Evolutionary conservation across 2,888 invertebrate genomes (phyloP), one percentile per base, ranked within the genome.

Genomic region (Pterostichus madidus): DNA sequence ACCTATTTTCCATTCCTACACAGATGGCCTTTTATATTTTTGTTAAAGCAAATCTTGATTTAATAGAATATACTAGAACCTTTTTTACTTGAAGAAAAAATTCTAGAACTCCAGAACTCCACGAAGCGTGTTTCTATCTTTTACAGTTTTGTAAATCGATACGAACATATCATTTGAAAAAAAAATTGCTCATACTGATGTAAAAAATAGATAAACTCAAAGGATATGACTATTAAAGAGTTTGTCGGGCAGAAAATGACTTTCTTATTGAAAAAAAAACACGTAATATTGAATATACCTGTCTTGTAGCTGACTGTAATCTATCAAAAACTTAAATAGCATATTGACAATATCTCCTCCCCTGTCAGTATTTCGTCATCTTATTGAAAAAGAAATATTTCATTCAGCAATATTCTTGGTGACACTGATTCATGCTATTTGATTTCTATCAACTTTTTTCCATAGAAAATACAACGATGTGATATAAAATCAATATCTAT

Each of bases 331-430:
- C 49, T 13, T 49, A 49, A 49, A 13, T 13, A 49, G n/a, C 49
- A 5, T n/a, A 49, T 35, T 32, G 64, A 64, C 64, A 64, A 35
- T 64, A 64, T 64, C 64, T n/a, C n/a, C 35, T 32, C 32, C 35
- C n/a, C 2, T 35, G 64, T 64, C 64, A 64, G 32, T 35, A 64
- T 49, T 49, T 49, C 49, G 49, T 6, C 64, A 32, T 64, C 35
- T 64, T 64, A 64, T 64, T 64, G 64, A 64, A 64, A 64, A 59
- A 35, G 64, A 64, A 64, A 64, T 64, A 64, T 64, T 35, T 64
- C 64, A 64, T 64, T 59, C 59, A 6, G 35, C n/a, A 32, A 64
- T 32, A 35, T 6, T 64, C 64, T 35, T 6, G n/a, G 13, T 35
- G 64, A 64, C 64, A 35, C n/a, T 64, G 64, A 64, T 64, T 17